phyloP scores from a whole-genome alignment of 2,888 invertebrate species.

The Andrena dorsata region DNA sequence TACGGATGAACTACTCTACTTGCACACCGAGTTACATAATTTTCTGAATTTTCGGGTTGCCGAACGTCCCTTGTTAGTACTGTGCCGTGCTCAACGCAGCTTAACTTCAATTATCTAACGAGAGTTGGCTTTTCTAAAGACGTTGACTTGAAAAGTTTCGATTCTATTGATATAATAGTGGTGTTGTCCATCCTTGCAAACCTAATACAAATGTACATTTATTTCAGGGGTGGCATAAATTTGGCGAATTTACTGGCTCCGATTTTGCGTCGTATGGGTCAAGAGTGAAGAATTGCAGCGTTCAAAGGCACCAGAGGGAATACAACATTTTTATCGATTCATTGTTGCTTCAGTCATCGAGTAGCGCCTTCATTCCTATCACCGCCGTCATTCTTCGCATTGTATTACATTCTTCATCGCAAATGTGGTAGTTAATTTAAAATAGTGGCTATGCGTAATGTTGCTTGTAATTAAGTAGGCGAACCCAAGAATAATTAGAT shows the following conservation, averaged over 20 bases:
- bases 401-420: not conserved
- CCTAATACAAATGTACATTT: conserved; percentile 9
- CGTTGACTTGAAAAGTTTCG: too few species aligned
- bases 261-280: conserved; percentile 81
- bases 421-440: conserved; percentile 17
- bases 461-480: not conserved
- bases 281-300: conserved; percentile 22
- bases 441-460: not conserved
- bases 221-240: conserved; percentile 86
- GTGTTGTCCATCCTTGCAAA: too few species aligned
- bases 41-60: too few species aligned
- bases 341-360: conserved; percentile 4
- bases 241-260: conserved; percentile 87
- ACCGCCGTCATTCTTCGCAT: not conserved
- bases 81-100: not conserved
- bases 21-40: too few species aligned
- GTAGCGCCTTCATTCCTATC: not conserved
- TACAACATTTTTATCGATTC: conserved; percentile 18
- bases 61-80: too few species aligned
- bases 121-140: not conserved
- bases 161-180: too few species aligned
- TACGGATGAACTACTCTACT: too few species aligned
- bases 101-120: not conserved
- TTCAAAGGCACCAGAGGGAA: not conserved
- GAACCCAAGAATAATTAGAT: not conserved